A percentile compares a stretch with the other conserved stretches of the same genome.
phyloP scores from a whole-genome alignment of 1,140 invertebrate species.

The Lepidotrigona ventralis region DNA sequence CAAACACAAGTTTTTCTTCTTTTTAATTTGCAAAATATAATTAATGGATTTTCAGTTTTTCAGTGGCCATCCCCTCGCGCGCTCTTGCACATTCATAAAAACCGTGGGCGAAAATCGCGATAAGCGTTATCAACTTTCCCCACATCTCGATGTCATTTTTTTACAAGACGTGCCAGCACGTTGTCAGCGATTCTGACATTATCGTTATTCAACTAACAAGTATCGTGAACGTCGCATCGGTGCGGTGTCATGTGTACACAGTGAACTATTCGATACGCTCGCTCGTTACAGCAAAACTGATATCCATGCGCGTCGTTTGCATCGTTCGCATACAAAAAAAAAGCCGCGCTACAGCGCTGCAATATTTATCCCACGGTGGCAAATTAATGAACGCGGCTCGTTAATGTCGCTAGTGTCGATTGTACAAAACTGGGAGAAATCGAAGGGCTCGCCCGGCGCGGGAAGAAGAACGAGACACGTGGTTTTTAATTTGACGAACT shows the following conservation, averaged over 20 bases:
- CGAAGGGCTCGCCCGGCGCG: background rate
- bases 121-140: background rate
- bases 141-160: background rate
- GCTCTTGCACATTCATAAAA: background rate
- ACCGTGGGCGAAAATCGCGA: background rate
- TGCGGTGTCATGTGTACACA: no score
- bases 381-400: background rate
- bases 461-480: no score
- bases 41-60: no score
- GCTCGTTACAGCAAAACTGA: background rate
- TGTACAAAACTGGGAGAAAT: background rate
- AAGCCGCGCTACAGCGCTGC: no score
- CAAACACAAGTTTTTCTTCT: background rate
- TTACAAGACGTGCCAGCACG: background rate
- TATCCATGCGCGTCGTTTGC: background rate
- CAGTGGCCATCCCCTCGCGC: no score
- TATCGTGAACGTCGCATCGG: background rate
- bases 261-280: background rate
- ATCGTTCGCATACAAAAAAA: no score
- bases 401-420: background rate
- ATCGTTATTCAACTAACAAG: constrained; percentile 2
- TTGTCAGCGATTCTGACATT: background rate
- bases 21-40: background rate
- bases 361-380: background rate
- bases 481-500: no score